These are phyloP conservation scores for Eupithecia dodoneata DNA, from an alignment of 2,888 invertebrate genomes.

Conservation along the genomic window DNA sequence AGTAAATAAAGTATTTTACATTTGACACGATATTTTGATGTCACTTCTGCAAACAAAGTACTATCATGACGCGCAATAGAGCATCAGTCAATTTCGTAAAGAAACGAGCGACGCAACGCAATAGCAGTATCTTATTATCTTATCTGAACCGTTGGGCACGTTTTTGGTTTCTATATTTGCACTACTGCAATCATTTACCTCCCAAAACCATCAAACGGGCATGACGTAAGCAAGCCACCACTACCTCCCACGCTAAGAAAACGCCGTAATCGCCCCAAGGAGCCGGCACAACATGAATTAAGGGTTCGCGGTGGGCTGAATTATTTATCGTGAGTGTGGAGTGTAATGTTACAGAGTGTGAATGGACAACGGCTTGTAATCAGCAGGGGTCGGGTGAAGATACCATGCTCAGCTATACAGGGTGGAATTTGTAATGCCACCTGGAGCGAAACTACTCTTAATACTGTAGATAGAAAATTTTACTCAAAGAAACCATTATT, in stretches of 20 bases:
- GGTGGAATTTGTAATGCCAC: too few species aligned
- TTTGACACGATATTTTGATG: too few species aligned
- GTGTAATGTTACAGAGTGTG: slow-evolving; percentile 13
- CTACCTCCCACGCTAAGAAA: slow-evolving; percentile 15
- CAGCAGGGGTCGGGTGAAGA: neutral
- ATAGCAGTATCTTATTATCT: too few species aligned
- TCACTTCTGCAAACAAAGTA: neutral
- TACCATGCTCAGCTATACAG: neutral
- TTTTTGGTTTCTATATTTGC: neutral
- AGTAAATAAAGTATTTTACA: too few species aligned
- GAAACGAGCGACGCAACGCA: too few species aligned
- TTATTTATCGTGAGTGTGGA: slow-evolving; percentile 26
- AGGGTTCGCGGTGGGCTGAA: slow-evolving; percentile 24
- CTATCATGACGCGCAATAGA: neutral
- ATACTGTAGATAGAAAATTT: too few species aligned
- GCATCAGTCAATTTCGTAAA: too few species aligned
- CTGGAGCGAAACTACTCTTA: too few species aligned
- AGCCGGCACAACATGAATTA: slow-evolving; percentile 30
- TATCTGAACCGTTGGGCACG: too few species aligned
- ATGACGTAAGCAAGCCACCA: slow-evolving; percentile 5
- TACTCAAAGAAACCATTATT: too few species aligned
- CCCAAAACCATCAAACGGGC: neutral
- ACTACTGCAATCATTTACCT: neutral
- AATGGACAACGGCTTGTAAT: slow-evolving; percentile 21
- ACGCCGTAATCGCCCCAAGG: slow-evolving; percentile 24